Evolutionary conservation across 2,113 vertebrate genomes (phyloP).

Genomic region (Anolis sagrei): DNA sequence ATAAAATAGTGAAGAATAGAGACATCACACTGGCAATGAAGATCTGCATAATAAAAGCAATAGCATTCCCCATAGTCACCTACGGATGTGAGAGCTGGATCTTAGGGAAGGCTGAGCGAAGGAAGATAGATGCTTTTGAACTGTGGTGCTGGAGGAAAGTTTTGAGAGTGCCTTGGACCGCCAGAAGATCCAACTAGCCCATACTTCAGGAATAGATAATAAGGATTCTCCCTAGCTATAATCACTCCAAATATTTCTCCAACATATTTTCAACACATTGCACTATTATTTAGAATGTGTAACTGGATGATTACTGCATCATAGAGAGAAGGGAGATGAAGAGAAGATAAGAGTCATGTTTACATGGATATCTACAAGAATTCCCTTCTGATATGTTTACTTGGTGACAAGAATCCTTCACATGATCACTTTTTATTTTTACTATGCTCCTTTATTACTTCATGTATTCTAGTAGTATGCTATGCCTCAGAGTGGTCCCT

Average conservation of each 20-base stretch:
- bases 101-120: no score
- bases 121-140: no score
- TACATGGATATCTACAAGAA: no score
- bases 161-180: no score
- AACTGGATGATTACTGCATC: neutral
- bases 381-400: neutral
- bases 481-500: neutral
- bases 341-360: neutral
- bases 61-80: no score
- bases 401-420: neutral
- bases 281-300: neutral
- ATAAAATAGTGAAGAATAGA: no score
- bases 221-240: neutral
- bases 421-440: neutral
- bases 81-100: no score
- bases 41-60: no score
- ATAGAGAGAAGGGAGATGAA: neutral
- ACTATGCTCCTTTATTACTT: neutral
- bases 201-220: no score
- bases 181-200: no score
- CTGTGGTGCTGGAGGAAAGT: no score
- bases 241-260: neutral
- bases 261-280: neutral
- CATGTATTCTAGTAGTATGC: neutral
- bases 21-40: no score